Evolutionary conservation across 2,888 invertebrate species (phyloP).

Genomic region (Cephus spinipes): DNA sequence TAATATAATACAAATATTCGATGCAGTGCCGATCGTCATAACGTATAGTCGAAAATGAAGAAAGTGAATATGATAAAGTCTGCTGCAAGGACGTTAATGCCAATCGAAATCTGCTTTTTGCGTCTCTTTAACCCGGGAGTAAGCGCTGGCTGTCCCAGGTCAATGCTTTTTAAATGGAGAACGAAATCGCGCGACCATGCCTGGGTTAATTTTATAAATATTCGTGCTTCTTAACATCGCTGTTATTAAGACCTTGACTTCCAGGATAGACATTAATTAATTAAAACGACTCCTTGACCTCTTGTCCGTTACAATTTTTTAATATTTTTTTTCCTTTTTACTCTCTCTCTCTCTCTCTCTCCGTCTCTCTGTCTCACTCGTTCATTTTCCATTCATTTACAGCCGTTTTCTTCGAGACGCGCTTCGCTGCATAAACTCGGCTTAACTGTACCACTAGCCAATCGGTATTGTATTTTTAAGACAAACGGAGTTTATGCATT

Average conservation of each 20-base stretch:
- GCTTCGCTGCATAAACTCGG: too few relatives aligned
- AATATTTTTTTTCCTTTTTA: too few relatives aligned
- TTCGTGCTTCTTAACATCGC: too few relatives aligned
- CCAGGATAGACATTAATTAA: not conserved
- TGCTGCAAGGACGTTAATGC: not conserved
- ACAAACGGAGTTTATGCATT: too few relatives aligned
- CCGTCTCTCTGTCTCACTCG: not conserved
- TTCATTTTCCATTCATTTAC: not conserved
- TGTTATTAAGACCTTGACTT: not conserved
- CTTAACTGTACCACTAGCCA: too few relatives aligned
- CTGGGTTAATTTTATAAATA: not conserved
- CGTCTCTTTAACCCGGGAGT: not conserved
- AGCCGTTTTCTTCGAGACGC: too few relatives aligned
- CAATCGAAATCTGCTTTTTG: not conserved
- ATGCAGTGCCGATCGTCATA: not conserved
- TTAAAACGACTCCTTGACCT: not conserved
- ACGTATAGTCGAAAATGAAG: not conserved
- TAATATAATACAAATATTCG: not conserved
- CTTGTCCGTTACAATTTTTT: too few relatives aligned
- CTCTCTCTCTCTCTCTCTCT: too few relatives aligned
- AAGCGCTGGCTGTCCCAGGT: too few relatives aligned
- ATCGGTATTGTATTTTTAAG: too few relatives aligned
- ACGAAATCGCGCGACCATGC: too few relatives aligned
- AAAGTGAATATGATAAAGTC: not conserved
- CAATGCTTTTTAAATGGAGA: too few relatives aligned